phyloP scores from a whole-genome alignment of 2,113 vertebrate species.

The Lagenorhynchus albirostris region DNA sequence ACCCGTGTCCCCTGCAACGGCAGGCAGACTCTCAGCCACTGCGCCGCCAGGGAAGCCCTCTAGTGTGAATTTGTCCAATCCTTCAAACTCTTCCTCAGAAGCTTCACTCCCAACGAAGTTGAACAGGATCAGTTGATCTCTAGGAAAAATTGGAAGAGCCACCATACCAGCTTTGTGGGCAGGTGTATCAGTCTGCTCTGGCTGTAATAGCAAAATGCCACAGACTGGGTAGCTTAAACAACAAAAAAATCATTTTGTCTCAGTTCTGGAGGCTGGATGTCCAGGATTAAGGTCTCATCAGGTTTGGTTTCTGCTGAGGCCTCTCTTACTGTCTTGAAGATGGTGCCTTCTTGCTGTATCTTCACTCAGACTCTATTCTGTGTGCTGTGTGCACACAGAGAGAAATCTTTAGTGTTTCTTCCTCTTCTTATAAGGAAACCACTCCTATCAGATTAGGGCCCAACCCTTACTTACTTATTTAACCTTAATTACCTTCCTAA shows the following conservation, averaged over 20 bases:
- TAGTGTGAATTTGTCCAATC: background rate
- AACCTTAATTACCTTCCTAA: background rate
- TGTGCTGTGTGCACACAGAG: background rate
- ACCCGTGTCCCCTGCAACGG: too few relatives aligned
- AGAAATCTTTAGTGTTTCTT: background rate
- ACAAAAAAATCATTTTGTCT: background rate
- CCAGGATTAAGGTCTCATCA: background rate
- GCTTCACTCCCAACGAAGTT: slow-evolving; percentile 61
- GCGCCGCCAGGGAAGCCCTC: background rate
- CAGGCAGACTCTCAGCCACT: too few relatives aligned
- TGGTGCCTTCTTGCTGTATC: background rate
- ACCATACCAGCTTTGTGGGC: slow-evolving; percentile 11
- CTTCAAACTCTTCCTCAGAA: slow-evolving; percentile 64
- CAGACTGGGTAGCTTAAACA: background rate
- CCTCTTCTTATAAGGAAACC: background rate
- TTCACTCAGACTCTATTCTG: background rate
- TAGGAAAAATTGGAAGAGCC: slow-evolving; percentile 37
- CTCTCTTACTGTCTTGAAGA: background rate
- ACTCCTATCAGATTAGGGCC: background rate
- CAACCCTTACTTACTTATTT: background rate
- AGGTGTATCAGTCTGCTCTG: background rate
- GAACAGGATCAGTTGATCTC: slow-evolving; percentile 34
- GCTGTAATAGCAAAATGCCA: background rate
- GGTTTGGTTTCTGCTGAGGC: background rate
- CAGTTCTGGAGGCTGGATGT: background rate